These are phyloP conservation scores for Schrankia costaestrigalis DNA, from an alignment of 2,888 invertebrate species.

Conservation along the genomic window DNA sequence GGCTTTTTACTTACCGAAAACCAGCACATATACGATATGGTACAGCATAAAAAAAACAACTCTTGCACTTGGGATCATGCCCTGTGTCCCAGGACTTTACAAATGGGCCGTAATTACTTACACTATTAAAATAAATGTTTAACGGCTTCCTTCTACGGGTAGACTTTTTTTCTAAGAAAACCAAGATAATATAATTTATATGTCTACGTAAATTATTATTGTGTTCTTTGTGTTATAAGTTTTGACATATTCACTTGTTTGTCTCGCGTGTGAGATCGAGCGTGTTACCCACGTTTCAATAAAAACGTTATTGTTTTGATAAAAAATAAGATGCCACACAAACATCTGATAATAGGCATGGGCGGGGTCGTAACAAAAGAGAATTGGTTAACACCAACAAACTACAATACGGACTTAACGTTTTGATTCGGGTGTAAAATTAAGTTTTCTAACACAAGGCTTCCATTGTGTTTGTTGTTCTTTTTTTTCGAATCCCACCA, in stretches of 20 bases:
- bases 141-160: not conserved
- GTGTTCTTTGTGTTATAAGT: conserved; percentile 51
- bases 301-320: conserved; percentile 77
- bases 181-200: conserved; percentile 43
- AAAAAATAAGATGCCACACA: conserved; percentile 77
- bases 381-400: conserved; percentile 73
- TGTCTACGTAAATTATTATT: conserved; percentile 58
- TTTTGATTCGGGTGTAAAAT: conserved; percentile 77
- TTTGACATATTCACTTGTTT: conserved; percentile 61
- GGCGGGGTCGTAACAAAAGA: conserved; percentile 73
- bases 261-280: conserved; percentile 48
- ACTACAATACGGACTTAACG: conserved; percentile 62
- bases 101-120: too few relatives aligned
- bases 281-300: conserved; percentile 48
- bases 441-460: conserved; percentile 67
- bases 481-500: conserved; percentile 55
- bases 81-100: too few relatives aligned
- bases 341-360: conserved; percentile 76
- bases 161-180: conserved; percentile 10
- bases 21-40: not conserved
- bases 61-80: too few relatives aligned
- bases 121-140: not conserved
- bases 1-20: too few relatives aligned
- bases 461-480: conserved; percentile 51
- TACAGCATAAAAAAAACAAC: too few relatives aligned